These are phyloP conservation scores for Stegophylla sp. DNA, from an alignment of 2,888 invertebrate species.

Conservation along the genomic window DNA sequence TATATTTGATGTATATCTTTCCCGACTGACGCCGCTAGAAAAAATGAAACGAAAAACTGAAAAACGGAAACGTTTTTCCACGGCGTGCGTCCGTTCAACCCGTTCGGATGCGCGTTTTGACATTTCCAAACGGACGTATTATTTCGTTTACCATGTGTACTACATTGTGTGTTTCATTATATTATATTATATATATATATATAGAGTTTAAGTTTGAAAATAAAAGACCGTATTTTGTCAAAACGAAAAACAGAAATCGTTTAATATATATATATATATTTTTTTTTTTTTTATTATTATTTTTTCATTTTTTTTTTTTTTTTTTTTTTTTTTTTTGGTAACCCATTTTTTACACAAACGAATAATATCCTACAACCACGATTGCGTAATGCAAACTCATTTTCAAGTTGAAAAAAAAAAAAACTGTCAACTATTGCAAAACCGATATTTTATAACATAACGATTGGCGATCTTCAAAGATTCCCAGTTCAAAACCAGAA, in stretches of 20 bases:
- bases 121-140: not conserved
- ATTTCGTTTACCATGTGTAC: slow-evolving; percentile 31
- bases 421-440: not conserved
- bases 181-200: too few species aligned
- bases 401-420: not conserved
- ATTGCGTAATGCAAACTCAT: too few species aligned
- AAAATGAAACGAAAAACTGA: too few species aligned
- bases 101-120: not conserved
- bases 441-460: not conserved
- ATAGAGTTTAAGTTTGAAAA: slow-evolving; percentile 54
- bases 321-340: too few species aligned
- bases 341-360: too few species aligned
- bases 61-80: not conserved
- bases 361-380: too few species aligned
- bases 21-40: not conserved
- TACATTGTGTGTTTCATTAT: slow-evolving; percentile 42
- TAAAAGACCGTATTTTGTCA: slow-evolving; percentile 23
- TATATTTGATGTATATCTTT: not conserved
- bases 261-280: too few species aligned
- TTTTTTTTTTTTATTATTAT: not conserved
- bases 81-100: not conserved
- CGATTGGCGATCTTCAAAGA: not conserved
- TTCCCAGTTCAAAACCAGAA: slow-evolving; percentile 36
- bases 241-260: not conserved
- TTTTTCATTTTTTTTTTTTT: not conserved